Conservation (phyloP, 2,797 vertebrate genomes). For the Carduelis carduelis region DNA sequence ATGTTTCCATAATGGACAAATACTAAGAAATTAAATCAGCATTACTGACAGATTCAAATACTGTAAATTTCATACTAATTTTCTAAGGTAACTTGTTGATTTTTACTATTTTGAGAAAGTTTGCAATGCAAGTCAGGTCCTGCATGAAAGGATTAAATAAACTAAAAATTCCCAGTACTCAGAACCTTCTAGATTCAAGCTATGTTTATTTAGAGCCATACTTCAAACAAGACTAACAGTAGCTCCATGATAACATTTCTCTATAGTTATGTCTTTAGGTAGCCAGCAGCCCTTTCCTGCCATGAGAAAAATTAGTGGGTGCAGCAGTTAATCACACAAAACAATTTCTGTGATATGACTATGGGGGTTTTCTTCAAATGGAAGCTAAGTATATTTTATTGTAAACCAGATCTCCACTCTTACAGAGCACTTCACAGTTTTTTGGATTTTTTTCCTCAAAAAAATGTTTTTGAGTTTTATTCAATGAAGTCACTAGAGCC, state of each 20-base stretch:
- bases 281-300: background rate
- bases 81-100: background rate
- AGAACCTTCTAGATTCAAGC: background rate
- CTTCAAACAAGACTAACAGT: background rate
- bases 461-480: background rate
- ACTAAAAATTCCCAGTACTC: background rate
- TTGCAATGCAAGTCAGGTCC: background rate
- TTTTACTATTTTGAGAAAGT: background rate
- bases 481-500: background rate
- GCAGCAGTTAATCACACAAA: background rate
- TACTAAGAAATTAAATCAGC: background rate
- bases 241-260: background rate
- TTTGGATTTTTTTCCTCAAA: accelerated
- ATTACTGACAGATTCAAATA: background rate
- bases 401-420: background rate
- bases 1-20: background rate
- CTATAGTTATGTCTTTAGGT: background rate
- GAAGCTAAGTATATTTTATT: background rate
- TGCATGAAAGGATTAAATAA: background rate
- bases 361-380: background rate
- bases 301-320: background rate
- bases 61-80: background rate
- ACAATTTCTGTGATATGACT: background rate
- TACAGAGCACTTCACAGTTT: background rate
- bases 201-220: background rate